phyloP scores from a whole-genome alignment of 2,888 invertebrate genomes.

The Parochlus steinenii region DNA sequence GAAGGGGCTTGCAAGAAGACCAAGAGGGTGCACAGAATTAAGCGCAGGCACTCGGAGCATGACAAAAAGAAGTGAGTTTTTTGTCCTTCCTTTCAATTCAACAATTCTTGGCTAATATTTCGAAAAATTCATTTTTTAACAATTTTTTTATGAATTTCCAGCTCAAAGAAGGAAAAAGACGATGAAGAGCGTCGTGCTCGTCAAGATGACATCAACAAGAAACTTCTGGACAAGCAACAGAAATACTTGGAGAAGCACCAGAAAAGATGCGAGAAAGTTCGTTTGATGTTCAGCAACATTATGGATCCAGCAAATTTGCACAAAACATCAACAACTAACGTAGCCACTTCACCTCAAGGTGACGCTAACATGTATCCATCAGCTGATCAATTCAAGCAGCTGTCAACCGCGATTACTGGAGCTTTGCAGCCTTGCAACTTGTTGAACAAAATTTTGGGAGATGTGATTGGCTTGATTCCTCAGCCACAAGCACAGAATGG shows the following conservation, averaged over 20 bases:
- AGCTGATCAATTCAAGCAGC: constrained; percentile 6
- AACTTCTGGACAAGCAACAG: not conserved
- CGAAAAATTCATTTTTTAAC: constrained; percentile 5
- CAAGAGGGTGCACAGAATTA: not conserved
- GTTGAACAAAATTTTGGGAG: constrained; percentile 8
- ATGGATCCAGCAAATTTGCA: constrained; percentile 11
- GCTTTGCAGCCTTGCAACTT: constrained; percentile 11
- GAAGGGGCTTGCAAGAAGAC: not conserved
- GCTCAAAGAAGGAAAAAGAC: constrained; percentile 4
- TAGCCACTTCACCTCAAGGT: too few species aligned
- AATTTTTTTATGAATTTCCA: not conserved
- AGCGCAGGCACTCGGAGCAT: not conserved
- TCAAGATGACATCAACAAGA: not conserved
- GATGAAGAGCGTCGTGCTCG: not conserved
- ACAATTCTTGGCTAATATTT: not conserved
- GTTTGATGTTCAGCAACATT: not conserved
- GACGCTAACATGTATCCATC: constrained; percentile 1
- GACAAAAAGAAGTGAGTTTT: not conserved
- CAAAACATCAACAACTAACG: not conserved
- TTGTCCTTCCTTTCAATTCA: not conserved
- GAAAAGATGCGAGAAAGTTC: constrained; percentile 3
- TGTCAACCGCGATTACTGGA: constrained; percentile 5
- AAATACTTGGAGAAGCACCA: constrained; percentile 4
- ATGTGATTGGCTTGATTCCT: constrained; percentile 8
- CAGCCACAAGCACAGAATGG: not conserved